Base-by-base conservation (phyloP, 1,140 invertebrate genomes). In the Trissolcus basalis region DNA sequence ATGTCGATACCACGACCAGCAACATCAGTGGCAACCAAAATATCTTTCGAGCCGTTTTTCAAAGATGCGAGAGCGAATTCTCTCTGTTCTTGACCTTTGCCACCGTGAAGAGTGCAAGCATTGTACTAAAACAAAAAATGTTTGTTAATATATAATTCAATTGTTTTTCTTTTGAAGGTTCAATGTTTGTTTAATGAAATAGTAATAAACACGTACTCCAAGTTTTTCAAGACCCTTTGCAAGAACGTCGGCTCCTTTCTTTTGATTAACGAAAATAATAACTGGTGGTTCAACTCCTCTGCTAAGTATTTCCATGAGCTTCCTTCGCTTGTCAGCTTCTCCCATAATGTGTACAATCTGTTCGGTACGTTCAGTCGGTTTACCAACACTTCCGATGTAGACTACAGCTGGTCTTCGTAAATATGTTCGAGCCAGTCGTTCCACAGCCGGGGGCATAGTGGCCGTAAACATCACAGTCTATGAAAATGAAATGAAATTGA, bases 381-480 rank as follows among this genome's bases (percentile, higher is more conserved):
- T 98, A 82, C 98, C 98, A 69, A 96, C 93, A n/a, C 96, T 97
- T 63, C 98, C 98, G 80, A 99, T 99, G 82, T 99, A 99, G 0
- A 99, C 98, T 4, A 98, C 95, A 8, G 98, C 97, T 2, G 98
- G 98, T 82, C 98, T 90, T 60, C 98, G 90, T 6, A 99, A 88
- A 89, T 99, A 99, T 32, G 94, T 96, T 75, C 97, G 91, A 0
- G 98, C 98, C 48, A 99, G 89, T 77, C 98, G 90, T 89, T 99
- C 98, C 1, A 99, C 97, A 6, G 97, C 95, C 1, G 98, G 93
- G 6, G 97, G 97, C 98, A 99, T 99, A 80, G 98, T 99, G 12
- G 98, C 98, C 43, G 98, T 99, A 89, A 99, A 99, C 98, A 99
- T 99, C 69, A 99, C 98, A 83, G 98, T 99, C 94, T 95, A 44